Conservation (phyloP, 2,113 vertebrate species). For the Tricholaema leucomelas region DNA sequence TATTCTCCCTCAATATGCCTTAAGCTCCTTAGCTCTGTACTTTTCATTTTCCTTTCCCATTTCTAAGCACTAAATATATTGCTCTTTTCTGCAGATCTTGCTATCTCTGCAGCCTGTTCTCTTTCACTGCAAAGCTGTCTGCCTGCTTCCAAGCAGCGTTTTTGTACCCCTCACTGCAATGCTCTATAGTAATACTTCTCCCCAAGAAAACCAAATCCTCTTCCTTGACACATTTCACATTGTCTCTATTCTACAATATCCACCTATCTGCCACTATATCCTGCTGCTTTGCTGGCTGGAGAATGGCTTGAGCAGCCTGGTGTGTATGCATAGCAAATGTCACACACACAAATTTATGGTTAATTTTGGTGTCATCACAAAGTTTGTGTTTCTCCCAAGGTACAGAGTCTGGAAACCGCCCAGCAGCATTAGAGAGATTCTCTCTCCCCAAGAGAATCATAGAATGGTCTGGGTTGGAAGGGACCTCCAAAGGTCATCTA, state of each 20-base stretch:
- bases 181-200: neutral
- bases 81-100: neutral
- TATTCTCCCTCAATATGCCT: neutral
- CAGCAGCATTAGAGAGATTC: neutral
- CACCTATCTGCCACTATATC: neutral
- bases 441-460: neutral
- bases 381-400: neutral
- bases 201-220: neutral
- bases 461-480: too few relatives aligned
- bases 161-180: neutral
- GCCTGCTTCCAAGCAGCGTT: neutral
- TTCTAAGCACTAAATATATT: neutral
- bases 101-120: neutral
- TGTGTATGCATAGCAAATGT: neutral
- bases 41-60: constrained; percentile 6
- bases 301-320: neutral
- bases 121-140: neutral
- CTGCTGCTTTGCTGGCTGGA: neutral
- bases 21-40: neutral
- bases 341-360: neutral
- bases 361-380: neutral
- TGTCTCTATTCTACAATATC: neutral
- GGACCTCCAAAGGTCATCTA: too few relatives aligned
- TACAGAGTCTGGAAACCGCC: neutral
- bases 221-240: neutral